Conservation (phyloP, 2,113 vertebrate genomes). For the Marcusenius ussheri region DNA sequence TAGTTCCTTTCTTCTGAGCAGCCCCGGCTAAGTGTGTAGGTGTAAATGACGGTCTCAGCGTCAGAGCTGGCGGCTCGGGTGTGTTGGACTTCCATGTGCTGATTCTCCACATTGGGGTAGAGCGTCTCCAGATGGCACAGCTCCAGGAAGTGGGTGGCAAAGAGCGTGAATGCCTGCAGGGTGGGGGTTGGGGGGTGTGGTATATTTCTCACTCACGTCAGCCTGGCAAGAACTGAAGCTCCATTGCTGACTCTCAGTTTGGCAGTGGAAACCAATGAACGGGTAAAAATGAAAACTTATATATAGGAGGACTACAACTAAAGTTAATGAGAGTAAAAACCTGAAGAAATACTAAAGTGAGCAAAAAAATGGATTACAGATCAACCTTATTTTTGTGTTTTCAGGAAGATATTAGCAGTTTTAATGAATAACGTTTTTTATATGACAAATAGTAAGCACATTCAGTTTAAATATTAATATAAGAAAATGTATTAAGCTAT, state of each 20-base stretch:
- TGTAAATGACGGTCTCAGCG: slow-evolving; percentile 73
- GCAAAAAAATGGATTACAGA: background rate
- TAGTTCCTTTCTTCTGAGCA: slow-evolving; percentile 85
- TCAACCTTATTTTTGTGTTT: background rate
- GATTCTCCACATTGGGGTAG: slow-evolving; percentile 89
- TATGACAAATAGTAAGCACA: background rate
- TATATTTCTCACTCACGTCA: background rate
- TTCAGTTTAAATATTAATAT: background rate
- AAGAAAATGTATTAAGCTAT: background rate
- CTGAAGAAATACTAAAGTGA: background rate
- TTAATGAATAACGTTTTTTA: background rate
- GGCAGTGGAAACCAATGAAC: background rate
- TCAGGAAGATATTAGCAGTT: background rate
- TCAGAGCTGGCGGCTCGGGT: slow-evolving; percentile 58
- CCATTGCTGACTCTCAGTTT: background rate
- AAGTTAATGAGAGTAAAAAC: background rate
- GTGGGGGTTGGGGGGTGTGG: slow-evolving; percentile 5
- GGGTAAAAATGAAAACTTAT: background rate
- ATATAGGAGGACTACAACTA: background rate
- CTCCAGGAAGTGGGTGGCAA: slow-evolving; percentile 91
- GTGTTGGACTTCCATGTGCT: slow-evolving; percentile 90
- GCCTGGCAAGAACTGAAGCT: background rate
- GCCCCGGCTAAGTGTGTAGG: slow-evolving; percentile 77
- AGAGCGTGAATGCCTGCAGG: slow-evolving; percentile 83
- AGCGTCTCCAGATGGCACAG: slow-evolving; percentile 78